Evolutionary conservation across 2,113 vertebrate species (phyloP), one percentile per base, ranked within the genome.

Genomic region (Rattus rattus): DNA sequence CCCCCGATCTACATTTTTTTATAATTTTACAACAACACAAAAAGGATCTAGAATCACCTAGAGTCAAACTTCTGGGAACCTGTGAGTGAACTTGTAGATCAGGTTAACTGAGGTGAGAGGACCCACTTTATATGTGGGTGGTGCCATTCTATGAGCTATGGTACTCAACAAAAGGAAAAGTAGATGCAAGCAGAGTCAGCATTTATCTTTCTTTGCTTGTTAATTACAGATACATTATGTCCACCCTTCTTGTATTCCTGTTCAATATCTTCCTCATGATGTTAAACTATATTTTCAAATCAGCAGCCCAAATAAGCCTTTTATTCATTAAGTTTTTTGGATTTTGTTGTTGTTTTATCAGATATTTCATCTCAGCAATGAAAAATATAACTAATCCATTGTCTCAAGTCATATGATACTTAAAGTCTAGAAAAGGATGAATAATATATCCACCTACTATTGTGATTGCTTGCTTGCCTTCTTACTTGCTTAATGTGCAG

Each of bases 391-490:
- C 1, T n/a, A 28, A 89, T 54, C 75, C 22, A 81, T n/a, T 33
- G 9, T 87, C 11, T 11, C 59, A 80, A 65, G 33, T 4, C 24
- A 67, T 54, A 61, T n/a, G 17, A 26, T 79, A 10, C 52, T 95
- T 91, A 86, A 0, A 94, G 24, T 39, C 28, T 79, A 77, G 20
- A 56, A 86, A 94, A 96, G 10, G 69, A 8, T 26, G 5, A 2
- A n/a, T 86, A 83, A 90, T 91, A 20, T 63, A 94, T 81, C 88
- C 26, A 81, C n/a, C 86, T 83, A 39, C 7, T 73, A 33, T 67
- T 84, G 28, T 77, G 89, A 81, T 47, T 90, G 54, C 69, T 88
- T 84, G 10, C 67, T 69, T 69, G 65, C 3, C 43, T 43, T 2
- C 56, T 59, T 87, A 47, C 69, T 79, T 79, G 13, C 5, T 92